Conservation (phyloP, 2,113 vertebrate species). For the Leuciscus idus region DNA sequence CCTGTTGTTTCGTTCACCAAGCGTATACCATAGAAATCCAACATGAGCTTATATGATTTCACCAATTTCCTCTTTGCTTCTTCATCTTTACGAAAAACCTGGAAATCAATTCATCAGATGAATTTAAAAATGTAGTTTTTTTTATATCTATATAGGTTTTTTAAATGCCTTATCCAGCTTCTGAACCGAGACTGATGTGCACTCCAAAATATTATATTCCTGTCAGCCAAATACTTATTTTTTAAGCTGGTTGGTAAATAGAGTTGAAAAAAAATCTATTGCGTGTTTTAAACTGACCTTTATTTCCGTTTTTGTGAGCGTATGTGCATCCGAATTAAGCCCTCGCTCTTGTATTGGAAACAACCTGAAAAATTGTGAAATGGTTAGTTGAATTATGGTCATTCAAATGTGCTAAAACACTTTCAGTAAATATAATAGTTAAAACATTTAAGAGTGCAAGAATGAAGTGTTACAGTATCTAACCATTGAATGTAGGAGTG, state of each 20-base stretch:
- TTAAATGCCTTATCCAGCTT: background rate
- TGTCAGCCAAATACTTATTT: background rate
- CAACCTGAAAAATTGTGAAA: slow-evolving; percentile 74
- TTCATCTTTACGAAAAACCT: slow-evolving; percentile 75
- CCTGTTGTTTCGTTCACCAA: slow-evolving; percentile 73
- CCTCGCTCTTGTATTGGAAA: slow-evolving; percentile 90
- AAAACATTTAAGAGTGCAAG: no score
- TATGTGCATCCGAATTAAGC: slow-evolving; percentile 80
- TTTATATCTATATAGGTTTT: no score
- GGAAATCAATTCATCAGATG: background rate
- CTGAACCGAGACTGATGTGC: background rate
- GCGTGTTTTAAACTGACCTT: slow-evolving; percentile 62
- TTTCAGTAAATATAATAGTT: background rate
- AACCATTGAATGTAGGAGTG: slow-evolving; percentile 95
- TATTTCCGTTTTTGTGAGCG: slow-evolving; percentile 81
- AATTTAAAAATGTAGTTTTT: background rate
- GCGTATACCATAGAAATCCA: slow-evolving; percentile 89
- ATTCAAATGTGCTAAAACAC: background rate
- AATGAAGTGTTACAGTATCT: slow-evolving; percentile 44
- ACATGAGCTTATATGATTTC: slow-evolving; percentile 88
- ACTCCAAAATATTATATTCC: background rate
- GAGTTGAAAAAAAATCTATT: background rate
- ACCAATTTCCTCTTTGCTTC: slow-evolving; percentile 73
- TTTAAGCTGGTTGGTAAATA: background rate
- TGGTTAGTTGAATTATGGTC: background rate